Base-by-base conservation (phyloP, 2,797 vertebrate species). In the Pipistrellus pipistrellus region DNA sequence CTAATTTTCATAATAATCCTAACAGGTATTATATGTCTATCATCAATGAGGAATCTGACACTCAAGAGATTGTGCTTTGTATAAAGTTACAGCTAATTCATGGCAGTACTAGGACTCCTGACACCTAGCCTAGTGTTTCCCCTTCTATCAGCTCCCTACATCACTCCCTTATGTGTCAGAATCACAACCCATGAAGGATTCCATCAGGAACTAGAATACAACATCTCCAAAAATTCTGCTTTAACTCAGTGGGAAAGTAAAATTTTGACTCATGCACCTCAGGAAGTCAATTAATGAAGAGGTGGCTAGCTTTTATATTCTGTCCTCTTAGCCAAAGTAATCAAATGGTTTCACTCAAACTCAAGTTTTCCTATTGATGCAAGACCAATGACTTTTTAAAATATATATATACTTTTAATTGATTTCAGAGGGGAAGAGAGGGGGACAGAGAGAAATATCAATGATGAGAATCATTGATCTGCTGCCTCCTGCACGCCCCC, bases 1-100 rank as follows among this genome's bases (percentile, higher is more conserved):
- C 32, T 94, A 68, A 95, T 85, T 88, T 84, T 64, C 48, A 95
- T 35, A 90, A 53, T 77, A 84, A 81, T 89, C 21, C 88, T 84
- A 25, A 89, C 25, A 90, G 41, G 21, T 51, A 81, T 51, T 35
- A 81, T 72, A 38, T 75, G 21, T 72, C 53, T 46, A 2, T 59
- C 62, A 64, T 30, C 68, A 62, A 46, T 69, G 25, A 77, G 21
- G 57, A 81, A 80, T 88, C 17, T 81, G 21, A 84, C 64, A 1
- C 59, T 91, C n/a, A 51, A 94, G 76, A 88, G 78, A 69, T 73
- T 91, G 81, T 95, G 89, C 62, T 96, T 95, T 73, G 89, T 68
- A 80, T 85, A 57, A 94, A 86, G 88, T 93, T 69, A 41, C 69
- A 80, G 27, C 32, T 76, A 78, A 72, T 77, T 44, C 48, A 14